Evolutionary conservation across 37 sponge, comb jelly and placozoan species (phyloP).

Genomic region (Ianthella basta): DNA sequence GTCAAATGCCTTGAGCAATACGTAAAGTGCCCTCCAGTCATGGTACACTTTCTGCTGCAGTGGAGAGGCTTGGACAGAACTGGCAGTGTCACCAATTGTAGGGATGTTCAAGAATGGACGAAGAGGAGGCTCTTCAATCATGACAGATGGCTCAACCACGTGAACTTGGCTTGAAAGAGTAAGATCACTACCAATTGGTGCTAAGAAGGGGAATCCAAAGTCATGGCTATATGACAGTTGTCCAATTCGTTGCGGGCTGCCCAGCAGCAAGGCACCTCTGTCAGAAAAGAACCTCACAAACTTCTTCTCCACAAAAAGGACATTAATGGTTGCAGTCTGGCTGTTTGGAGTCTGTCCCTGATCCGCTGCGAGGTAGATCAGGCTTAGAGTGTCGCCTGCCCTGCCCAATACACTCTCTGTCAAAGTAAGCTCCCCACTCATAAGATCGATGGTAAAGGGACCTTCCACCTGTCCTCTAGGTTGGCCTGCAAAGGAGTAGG

Average conservation of each 20-base stretch:
- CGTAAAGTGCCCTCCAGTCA: not conserved
- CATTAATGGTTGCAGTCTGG: not conserved
- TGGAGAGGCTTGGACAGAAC: not conserved
- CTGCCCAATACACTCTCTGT: not conserved
- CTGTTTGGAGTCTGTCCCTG: not conserved
- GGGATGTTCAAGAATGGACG: not conserved
- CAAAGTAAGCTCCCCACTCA: constrained; percentile 46
- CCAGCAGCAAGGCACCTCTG: constrained; percentile 2
- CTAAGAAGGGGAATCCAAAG: not conserved
- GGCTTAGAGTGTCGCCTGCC: not conserved
- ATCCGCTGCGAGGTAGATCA: not conserved
- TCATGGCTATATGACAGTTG: constrained; percentile 11
- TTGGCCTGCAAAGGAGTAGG: not conserved
- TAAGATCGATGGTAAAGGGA: constrained; percentile 37
- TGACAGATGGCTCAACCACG: not conserved
- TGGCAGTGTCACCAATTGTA: not conserved
- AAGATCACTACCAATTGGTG: not conserved
- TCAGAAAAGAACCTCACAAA: constrained; percentile 7
- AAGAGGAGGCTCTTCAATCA: constrained; percentile 10
- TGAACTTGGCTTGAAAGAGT: not conserved
- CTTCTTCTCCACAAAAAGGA: not conserved
- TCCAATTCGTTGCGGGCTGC: not conserved
- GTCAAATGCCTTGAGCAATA: constrained; percentile 6
- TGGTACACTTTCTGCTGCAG: not conserved
- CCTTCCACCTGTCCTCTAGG: not conserved